Evolutionary conservation across 2,113 vertebrate genomes (phyloP), one percentile per base, ranked within the genome.

Genomic region (Rhadina sibilatrix): DNA sequence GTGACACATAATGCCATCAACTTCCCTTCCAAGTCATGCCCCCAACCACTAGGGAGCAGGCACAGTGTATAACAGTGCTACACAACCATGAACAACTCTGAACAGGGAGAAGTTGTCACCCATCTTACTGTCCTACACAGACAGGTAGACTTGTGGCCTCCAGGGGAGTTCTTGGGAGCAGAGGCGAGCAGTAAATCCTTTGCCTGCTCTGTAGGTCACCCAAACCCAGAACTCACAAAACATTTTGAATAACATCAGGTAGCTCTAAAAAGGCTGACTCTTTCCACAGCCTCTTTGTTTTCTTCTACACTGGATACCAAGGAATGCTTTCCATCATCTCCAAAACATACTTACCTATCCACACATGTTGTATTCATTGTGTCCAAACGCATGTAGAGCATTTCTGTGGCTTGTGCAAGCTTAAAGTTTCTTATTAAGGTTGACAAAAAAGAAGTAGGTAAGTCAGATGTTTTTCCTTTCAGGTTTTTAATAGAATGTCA

Each of bases 401-500:
- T 99, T 98, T 99, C 99, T 53, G 99, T 99, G 70, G 99, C 99
- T 98, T 99, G 99, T 9, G 99, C 99, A 92, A 99, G 98, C 99
- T 99, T 66, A 27, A 74, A 65, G n/a, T 87, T 92, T 83, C 31
- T 57, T 28, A 97, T 98, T 98, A 99, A 99, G 98, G 97, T 96
- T 95, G 81, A 95, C 35, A 88, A 12, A 68, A 83, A 68, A 83
- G 7, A 46, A 90, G 11, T 56, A 23, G 27, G 0, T 56, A 75
- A 87, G 15, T 49, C 22, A 72, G 15, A 64, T n/a, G 12, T 17
- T 61, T 49, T 12, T 66, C 10, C 38, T 47, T 79, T 66, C 35
- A 28, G 4, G 35, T 57, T 70, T 85, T 47, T 17, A 85, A 35
- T 1, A 64, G 15, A 92, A 79, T 7, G 6, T 10, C 6, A 70